Evolutionary conservation across 2,888 invertebrate species (phyloP), one percentile per base, ranked within the genome.

Genomic region (Bruchidius siliquastri): DNA sequence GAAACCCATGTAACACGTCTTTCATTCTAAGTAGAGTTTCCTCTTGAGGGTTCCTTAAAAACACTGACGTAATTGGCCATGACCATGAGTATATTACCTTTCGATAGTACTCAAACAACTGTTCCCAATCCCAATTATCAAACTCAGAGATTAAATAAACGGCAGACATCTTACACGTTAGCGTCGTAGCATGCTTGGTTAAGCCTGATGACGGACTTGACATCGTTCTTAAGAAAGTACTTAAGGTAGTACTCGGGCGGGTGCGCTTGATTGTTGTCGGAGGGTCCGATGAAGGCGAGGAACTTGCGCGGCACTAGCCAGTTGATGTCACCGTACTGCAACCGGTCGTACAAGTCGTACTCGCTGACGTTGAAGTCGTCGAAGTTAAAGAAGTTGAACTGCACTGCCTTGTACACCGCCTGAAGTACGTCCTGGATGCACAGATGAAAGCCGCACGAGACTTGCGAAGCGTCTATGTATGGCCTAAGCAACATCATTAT

Each of bases 281-380:
- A 89, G 10, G 97, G 97, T 6, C 96, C 96, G 83, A 95, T 93
- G 83, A 97, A 96, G 22, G 96, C 96, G 71, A 97, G 86, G 83
- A 95, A 94, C 85, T 92, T 93, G 86, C 92, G 90, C 26, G 96
- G 96, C 68, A 96, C 87, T 78, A 96, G 90, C 97, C 96, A 97
- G 86, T 96, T 96, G 76, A 97, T 88, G 86, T 96, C 96, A 6
- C 96, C 96, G 82, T 95, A 93, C 85, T 94, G 92, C 77, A 96
- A 91, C 87, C 92, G 92, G 87, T 94, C 92, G 82, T 94, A 92
- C 83, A 90, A 90, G 81, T 96, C 94, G 85, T 96, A 97, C 84
- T 96, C 96, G 66, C 91, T 90, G 21, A 92, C 89, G 86, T 96
- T 92, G 84, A 97, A 97, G 84, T 93, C 94, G 75, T 91, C 89